Conservation (phyloP, 2,888 invertebrate genomes). For the Saturnia japonica region DNA sequence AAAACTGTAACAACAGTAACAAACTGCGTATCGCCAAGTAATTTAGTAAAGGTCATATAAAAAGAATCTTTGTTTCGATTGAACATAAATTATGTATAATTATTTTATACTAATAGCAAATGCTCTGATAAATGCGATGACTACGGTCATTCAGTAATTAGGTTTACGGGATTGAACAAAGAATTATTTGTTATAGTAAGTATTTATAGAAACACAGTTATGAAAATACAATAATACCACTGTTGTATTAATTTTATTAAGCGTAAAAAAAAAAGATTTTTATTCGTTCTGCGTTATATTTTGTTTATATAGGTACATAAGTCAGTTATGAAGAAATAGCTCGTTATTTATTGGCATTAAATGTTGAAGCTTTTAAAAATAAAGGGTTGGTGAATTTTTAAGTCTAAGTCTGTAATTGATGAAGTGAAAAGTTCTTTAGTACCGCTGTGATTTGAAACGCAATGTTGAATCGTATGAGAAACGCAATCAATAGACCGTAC, state of each 20-base stretch:
- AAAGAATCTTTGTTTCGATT: conserved; percentile 10
- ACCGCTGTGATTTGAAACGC: too few species aligned
- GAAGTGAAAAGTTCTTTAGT: too few species aligned
- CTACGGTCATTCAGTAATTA: not conserved
- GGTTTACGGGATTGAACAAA: not conserved
- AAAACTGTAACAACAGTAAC: conserved; percentile 26
- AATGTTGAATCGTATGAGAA: too few species aligned
- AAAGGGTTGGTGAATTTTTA: too few species aligned
- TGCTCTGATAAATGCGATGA: not conserved
- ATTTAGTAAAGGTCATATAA: conserved; percentile 31
- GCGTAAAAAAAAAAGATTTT: not conserved
- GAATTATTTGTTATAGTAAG: not conserved
- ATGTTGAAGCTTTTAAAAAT: too few species aligned
- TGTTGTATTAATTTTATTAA: not conserved
- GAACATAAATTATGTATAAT: conserved; percentile 4
- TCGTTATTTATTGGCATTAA: too few species aligned
- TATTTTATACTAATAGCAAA: conserved; percentile 3
- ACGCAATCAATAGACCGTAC: too few species aligned
- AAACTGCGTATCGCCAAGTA: conserved; percentile 29
- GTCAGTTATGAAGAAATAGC: too few species aligned
- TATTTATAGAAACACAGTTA: not conserved
- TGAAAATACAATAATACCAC: not conserved
- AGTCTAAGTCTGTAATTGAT: too few species aligned
- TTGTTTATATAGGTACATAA: not conserved
- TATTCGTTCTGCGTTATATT: not conserved